Conservation (phyloP, 1,140 invertebrate genomes). For the Diorhabda sublineata region DNA sequence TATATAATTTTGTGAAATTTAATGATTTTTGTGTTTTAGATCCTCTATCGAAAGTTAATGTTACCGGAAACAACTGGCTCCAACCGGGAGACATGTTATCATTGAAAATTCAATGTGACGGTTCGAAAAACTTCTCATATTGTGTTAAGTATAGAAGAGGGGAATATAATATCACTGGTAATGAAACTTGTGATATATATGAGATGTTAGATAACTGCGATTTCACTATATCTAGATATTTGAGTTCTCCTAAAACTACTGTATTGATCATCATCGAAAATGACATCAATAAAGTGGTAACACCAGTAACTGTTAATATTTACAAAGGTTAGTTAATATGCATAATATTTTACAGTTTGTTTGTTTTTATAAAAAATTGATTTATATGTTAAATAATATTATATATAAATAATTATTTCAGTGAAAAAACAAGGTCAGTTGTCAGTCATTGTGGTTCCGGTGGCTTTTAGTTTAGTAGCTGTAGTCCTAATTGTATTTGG, state of each 20-base stretch:
- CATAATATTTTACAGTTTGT: too few relatives aligned
- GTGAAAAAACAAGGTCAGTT: conserved; percentile 70
- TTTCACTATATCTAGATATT: conserved; percentile 63
- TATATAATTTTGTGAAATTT: too few relatives aligned
- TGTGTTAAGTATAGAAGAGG: conserved; percentile 61
- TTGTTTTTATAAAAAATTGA: too few relatives aligned
- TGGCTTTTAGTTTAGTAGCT: conserved; percentile 71
- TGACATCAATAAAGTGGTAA: conserved; percentile 63
- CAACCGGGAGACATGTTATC: conserved; percentile 72
- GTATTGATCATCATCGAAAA: conserved; percentile 71
- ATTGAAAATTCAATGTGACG: conserved; percentile 66
- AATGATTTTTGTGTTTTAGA: conserved; percentile 50
- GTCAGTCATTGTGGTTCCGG: conserved; percentile 80
- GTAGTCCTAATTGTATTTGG: conserved; percentile 79
- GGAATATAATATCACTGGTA: conserved; percentile 72
- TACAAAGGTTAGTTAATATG: conserved; percentile 63
- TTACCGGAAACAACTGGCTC: conserved; percentile 72
- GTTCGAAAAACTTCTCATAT: conserved; percentile 64
- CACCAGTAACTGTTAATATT: conserved; percentile 69
- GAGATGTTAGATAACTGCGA: conserved; percentile 52
- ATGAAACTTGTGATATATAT: conserved; percentile 62
- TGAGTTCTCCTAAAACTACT: conserved; percentile 63
- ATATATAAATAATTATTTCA: conserved; percentile 49
- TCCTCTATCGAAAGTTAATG: conserved; percentile 61
- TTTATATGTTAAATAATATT: too few relatives aligned